Percentiles rank a stretch among this genome's conserved stretches.
Evolutionary conservation across 30 jellyfish, hydroid and myxozoan genomes (phyloP).

Genomic region (Mastigias papua): DNA sequence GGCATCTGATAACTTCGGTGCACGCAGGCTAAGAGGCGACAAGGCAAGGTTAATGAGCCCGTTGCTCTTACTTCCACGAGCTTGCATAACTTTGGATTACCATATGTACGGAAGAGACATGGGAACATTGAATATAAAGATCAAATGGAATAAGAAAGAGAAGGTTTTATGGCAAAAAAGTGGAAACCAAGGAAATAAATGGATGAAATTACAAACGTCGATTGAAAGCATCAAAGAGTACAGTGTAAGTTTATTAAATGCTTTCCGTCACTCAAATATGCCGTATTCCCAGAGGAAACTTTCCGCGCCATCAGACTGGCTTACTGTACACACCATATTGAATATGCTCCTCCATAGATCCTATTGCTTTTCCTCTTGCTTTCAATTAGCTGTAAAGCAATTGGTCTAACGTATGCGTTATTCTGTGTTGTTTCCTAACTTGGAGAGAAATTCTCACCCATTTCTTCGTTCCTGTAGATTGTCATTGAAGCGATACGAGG

Average conservation of each 20-base stretch:
- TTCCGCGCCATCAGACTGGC: no score
- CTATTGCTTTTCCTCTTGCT: no score
- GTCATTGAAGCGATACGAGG: constrained; percentile 91
- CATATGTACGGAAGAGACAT: constrained; percentile 89
- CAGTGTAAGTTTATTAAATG: constrained; percentile 40
- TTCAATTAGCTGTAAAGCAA: no score
- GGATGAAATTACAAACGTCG: constrained; percentile 75
- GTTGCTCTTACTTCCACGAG: constrained; percentile 67
- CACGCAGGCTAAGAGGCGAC: constrained; percentile 68
- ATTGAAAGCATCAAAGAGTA: constrained; percentile 55
- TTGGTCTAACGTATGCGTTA: no score
- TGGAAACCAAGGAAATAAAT: constrained; percentile 87
- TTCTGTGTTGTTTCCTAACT: no score
- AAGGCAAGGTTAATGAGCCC: constrained; percentile 86
- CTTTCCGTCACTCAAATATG: not conserved
- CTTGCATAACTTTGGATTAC: constrained; percentile 71
- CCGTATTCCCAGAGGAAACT: not conserved
- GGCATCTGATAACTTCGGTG: constrained; percentile 77
- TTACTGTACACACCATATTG: no score
- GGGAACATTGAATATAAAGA: constrained; percentile 69
- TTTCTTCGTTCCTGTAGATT: constrained; percentile 46
- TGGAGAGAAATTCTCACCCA: no score
- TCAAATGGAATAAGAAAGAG: constrained; percentile 45
- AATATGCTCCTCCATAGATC: no score
- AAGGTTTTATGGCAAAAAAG: constrained; percentile 65